Evolutionary conservation across 1,140 invertebrate genomes (phyloP), one percentile per base, ranked within the genome.

Genomic region (Drosophila serrata): DNA sequence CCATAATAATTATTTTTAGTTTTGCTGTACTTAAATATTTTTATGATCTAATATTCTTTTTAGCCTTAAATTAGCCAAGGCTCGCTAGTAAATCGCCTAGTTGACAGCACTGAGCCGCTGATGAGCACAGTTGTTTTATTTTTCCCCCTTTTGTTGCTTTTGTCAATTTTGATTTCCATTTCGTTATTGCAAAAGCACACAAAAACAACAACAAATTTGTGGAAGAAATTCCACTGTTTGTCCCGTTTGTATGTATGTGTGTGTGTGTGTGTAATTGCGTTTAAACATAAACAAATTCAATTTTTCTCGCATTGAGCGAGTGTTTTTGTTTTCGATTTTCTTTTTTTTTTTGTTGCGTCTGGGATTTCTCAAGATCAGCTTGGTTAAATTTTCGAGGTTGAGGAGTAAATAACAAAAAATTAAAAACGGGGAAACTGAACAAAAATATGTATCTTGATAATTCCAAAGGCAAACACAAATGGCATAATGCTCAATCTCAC

Each of bases 281-380:
- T 79, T 82, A 79, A 67, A 31, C 60, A 67, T 81, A 73, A 55
- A 65, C 63, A 80, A 84, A 75, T 58, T 84, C 22, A 69, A 84
- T 84, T 80, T 82, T 79, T 84, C 43, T 82, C 58, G 48, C 69
- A 82, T 82, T 68, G 80, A 77, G 58, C 19, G 51, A 42, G 37
- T 57, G 42, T 60, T 58, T 79, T 76, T 68, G 33, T 67, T 67
- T 68, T 67, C 27, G 43, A 49, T 39, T 65, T 55, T 55, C 33
- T 22, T 31, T 31, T 49, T 49, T 46, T 48, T 49, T 43, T 6
- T 51, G 17, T 65, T 46, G 24, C 40, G 62, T 67, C 35, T 51
- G 45, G 62, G 45, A 68, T 68, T 68, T 67, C 65, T 75, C 60
- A 72, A 78, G 61, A 73, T 72, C 64, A 75, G 69, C 68, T 75